phyloP scores from a whole-genome alignment of 2,113 vertebrate genomes.

The Shinisaurus crocodilurus region DNA sequence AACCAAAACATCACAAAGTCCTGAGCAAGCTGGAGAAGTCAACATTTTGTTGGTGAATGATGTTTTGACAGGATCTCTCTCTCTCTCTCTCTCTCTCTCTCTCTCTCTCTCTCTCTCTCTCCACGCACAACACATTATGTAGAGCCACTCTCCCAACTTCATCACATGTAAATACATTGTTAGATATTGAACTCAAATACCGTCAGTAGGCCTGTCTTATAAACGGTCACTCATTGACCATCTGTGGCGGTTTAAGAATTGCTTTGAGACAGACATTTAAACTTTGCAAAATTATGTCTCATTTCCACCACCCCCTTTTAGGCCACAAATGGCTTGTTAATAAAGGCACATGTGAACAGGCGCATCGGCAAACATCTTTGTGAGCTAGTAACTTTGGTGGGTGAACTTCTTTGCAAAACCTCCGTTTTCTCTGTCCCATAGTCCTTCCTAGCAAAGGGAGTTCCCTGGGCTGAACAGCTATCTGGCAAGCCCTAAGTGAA shows the following conservation, averaged over 20 bases:
- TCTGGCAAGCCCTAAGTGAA: background rate
- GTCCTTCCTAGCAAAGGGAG: background rate
- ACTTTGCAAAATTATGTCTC: background rate
- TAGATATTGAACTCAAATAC: background rate
- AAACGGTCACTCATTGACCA: background rate
- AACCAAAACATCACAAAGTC: background rate
- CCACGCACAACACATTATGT: background rate
- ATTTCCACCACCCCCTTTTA: background rate
- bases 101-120: background rate
- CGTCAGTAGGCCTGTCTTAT: background rate
- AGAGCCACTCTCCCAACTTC: background rate
- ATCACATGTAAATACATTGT: background rate
- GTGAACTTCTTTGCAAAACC: background rate
- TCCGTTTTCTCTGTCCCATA: background rate
- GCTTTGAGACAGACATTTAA: background rate
- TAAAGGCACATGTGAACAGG: background rate
- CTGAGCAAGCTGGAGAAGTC: background rate
- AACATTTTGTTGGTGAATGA: background rate
- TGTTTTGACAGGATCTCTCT: background rate
- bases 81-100: background rate
- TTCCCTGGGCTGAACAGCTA: background rate
- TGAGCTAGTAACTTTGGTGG: background rate
- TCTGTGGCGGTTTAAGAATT: background rate
- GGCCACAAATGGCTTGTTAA: background rate
- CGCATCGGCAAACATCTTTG: background rate